Evolutionary conservation across 2,113 vertebrate genomes (phyloP).

Genomic region (Apodemus speciosus): DNA sequence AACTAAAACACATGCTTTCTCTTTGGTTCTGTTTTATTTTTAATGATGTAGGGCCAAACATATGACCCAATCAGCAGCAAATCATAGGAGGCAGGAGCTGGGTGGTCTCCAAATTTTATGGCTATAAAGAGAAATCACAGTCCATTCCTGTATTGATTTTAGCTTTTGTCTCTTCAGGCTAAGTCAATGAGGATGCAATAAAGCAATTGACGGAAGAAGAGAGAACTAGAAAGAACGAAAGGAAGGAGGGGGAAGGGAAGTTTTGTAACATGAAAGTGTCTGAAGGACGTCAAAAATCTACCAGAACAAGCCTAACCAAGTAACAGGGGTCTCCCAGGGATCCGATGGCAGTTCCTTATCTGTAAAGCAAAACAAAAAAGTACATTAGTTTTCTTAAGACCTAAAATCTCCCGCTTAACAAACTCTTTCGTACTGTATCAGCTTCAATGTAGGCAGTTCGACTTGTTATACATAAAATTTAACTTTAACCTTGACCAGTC

Average conservation of each 20-base stretch:
- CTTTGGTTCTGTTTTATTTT: slow-evolving; percentile 54
- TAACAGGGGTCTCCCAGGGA: neutral
- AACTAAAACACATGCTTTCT: slow-evolving; percentile 56
- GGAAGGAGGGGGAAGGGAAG: neutral
- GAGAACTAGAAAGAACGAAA: neutral
- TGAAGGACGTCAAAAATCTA: neutral
- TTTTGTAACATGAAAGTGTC: neutral
- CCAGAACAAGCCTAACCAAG: neutral
- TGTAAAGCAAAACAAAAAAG: neutral
- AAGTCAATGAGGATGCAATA: neutral
- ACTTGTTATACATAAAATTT: neutral
- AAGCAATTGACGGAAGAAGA: neutral
- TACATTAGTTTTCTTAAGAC: neutral
- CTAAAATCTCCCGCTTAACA: neutral
- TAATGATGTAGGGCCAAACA: slow-evolving; percentile 13
- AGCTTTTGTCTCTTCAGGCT: neutral
- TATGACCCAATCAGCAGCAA: neutral
- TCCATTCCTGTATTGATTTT: neutral
- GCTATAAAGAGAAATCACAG: neutral
- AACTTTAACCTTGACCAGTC: neutral
- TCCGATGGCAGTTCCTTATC: neutral
- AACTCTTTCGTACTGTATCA: neutral
- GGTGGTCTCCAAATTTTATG: neutral
- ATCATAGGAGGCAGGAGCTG: neutral
- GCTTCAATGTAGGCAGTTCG: neutral